A percentile compares a stretch with the other conserved stretches of the same genome.
Evolutionary conservation across 2,113 vertebrate species (phyloP).

Genomic region (Onychorhynchus coronatus): DNA sequence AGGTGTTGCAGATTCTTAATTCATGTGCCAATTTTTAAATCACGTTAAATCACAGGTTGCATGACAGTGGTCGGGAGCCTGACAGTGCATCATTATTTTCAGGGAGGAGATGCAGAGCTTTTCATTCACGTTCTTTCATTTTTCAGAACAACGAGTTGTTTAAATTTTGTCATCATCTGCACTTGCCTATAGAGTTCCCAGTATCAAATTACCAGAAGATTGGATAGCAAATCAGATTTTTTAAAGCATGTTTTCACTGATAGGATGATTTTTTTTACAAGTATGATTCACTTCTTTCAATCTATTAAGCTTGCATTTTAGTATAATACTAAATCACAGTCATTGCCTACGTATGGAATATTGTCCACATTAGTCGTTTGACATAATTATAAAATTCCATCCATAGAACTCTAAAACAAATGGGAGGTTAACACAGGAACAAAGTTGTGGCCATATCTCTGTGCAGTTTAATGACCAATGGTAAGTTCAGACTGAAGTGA

Average conservation of each 20-base stretch:
- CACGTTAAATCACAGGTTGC: not conserved
- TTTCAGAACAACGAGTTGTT: not conserved
- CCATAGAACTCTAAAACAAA: not conserved
- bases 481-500: not conserved
- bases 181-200: not conserved
- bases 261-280: not conserved
- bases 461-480: not conserved
- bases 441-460: not conserved
- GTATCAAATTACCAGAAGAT: not conserved
- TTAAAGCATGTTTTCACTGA: not conserved
- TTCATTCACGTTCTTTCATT: not conserved
- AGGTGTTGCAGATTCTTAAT: not conserved
- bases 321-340: not conserved
- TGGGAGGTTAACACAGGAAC: not conserved
- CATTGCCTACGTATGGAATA: not conserved
- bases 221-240: not conserved
- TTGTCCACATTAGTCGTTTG: not conserved
- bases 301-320: not conserved
- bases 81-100: not conserved
- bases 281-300: not conserved
- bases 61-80: not conserved
- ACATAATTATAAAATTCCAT: not conserved
- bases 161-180: not conserved
- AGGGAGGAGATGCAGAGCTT: not conserved
- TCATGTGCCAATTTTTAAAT: not conserved